Evolutionary conservation across 1,140 invertebrate genomes (phyloP).

Genomic region (Zaprionus vittiger): DNA sequence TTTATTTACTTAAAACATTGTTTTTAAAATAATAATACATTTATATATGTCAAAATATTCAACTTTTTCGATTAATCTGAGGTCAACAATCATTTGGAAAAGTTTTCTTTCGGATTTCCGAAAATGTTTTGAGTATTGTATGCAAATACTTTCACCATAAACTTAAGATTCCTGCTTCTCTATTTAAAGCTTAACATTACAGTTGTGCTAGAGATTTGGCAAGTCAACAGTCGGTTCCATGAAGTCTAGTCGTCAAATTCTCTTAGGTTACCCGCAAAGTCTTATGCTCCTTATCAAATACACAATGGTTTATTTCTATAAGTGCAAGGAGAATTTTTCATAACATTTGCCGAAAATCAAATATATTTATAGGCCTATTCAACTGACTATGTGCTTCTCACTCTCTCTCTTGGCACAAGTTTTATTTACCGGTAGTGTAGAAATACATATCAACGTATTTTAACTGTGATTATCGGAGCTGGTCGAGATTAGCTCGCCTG

Average conservation of each 20-base stretch:
- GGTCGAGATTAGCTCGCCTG: slow-evolving; percentile 41
- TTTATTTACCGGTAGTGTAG: neutral
- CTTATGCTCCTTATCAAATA: neutral
- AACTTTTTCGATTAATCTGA: no score
- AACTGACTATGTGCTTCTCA: neutral
- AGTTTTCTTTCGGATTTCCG: no score
- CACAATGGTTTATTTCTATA: neutral
- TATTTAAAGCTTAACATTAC: no score
- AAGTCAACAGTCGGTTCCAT: neutral
- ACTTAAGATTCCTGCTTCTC: no score
- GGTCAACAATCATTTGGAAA: no score
- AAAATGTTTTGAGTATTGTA: no score
- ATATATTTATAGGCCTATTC: neutral
- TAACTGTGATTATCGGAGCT: slow-evolving; percentile 32
- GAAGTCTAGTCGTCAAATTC: neutral
- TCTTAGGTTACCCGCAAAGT: neutral
- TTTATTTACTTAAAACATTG: no score
- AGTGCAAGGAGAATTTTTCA: neutral
- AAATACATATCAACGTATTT: slow-evolving; percentile 24
- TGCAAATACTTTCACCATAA: no score
- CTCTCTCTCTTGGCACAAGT: neutral
- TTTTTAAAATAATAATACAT: no score
- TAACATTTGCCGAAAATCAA: neutral
- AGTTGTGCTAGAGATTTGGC: neutral
- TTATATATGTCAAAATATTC: no score